phyloP scores from a whole-genome alignment of 2,113 vertebrate genomes.

The Myotis lucifugus region DNA sequence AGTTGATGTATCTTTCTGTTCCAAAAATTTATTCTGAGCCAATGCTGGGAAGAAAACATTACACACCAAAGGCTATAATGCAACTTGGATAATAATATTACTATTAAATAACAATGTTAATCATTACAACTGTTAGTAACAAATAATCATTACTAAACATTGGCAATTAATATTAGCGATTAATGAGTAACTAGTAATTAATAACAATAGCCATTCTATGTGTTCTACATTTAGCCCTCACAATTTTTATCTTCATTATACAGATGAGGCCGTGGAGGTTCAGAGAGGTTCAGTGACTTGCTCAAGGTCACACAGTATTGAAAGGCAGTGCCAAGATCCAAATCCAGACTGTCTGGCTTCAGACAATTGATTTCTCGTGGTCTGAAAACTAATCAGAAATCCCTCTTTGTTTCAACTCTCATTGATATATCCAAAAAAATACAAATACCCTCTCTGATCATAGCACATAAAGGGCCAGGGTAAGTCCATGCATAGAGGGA shows the following conservation, averaged over 20 bases:
- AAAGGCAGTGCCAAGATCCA: not conserved
- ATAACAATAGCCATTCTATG: not conserved
- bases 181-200: not conserved
- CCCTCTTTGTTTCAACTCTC: not conserved
- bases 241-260: not conserved
- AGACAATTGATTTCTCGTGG: not conserved
- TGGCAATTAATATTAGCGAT: not conserved
- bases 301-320: not conserved
- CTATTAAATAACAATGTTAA: no score
- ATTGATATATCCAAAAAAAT: not conserved
- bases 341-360: not conserved
- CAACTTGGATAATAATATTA: not conserved
- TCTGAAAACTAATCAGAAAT: not conserved
- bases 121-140: not conserved
- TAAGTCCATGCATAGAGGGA: not conserved
- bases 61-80: not conserved
- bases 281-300: not conserved
- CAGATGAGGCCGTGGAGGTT: not conserved
- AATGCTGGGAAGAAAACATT: not conserved
- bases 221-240: not conserved
- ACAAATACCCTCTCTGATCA: not conserved
- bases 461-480: rapidly evolving
- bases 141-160: not conserved
- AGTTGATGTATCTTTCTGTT: not conserved
- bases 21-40: not conserved